A percentile compares a stretch with the other conserved stretches of the same genome.
phyloP scores from a whole-genome alignment of 1,140 invertebrate species.

The Pristionchus pacificus region DNA sequence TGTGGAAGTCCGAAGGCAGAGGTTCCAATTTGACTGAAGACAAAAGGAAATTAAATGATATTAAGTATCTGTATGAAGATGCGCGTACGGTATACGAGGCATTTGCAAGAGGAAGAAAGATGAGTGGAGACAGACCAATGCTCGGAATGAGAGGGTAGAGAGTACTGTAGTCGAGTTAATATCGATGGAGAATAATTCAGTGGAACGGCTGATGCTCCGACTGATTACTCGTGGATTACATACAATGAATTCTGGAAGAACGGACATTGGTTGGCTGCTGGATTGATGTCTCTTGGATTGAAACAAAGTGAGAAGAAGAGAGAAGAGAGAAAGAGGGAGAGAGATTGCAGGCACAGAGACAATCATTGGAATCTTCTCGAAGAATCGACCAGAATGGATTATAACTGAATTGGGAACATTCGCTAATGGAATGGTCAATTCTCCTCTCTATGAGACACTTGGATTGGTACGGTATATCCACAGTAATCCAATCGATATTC shows the following conservation, averaged over 20 bases:
- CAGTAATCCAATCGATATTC: background rate
- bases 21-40: background rate
- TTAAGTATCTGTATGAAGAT: background rate
- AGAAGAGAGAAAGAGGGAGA: background rate
- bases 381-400: background rate
- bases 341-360: background rate
- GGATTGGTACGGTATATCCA: background rate
- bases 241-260: background rate
- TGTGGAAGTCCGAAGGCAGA: background rate
- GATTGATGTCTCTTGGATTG: background rate
- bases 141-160: background rate
- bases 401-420: background rate
- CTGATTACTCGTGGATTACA: background rate
- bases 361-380: background rate
- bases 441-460: background rate
- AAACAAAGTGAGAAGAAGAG: background rate
- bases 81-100: background rate
- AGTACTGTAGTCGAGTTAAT: background rate
- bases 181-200: background rate
- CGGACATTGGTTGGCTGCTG: background rate
- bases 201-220: background rate
- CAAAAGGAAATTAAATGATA: background rate
- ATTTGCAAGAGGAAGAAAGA: background rate
- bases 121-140: background rate
- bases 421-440: background rate